Evolutionary conservation across 1,140 invertebrate species (phyloP), one percentile per base, ranked within the genome.

Genomic region (Penaeus chinensis): DNA sequence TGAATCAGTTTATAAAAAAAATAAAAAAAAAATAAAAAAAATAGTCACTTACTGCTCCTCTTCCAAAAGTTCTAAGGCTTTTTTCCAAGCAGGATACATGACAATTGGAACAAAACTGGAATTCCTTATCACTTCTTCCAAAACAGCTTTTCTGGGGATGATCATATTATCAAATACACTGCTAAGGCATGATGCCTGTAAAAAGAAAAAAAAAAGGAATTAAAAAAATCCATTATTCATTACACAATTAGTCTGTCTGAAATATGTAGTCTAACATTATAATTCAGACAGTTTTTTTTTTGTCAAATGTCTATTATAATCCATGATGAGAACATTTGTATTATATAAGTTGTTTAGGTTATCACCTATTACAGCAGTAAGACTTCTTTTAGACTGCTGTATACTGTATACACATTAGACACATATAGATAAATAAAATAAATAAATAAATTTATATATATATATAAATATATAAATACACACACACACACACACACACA

Each of bases 361-460:
- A 37, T 2, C 24, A 74, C n/a, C 37, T 10, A 19, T 5, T 74
- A 74, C 42, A 10, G 18, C 27, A 32, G 18, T 74, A 74, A 32
- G 37, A 32, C 20, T 71, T 32, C 37, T 18, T 20, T 32, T 27
- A 4, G 16, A 27, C 18, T 18, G 13, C 16, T 71, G 13, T 27
- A 27, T 71, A 18, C n/a, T 71, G n/a, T 71, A 18, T 71, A 71
- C n/a, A 18, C n/a, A 71, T 71, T n/a, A n/a, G n/a, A 71, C n/a
- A 71, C n/a, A 71, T 71, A 71, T 71, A 71, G 16, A 71, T 71
- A 71, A 20, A 71, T 71, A n/a, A n/a, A n/a, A 71, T 71, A 71
- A 20, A 71, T 71, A 71, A 20, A 71, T 71, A 71, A 20, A 71
- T 71, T 20, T 71, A 71, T 71, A 71, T 71, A 71, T 71, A 71